phyloP scores from a whole-genome alignment of 1,140 invertebrate genomes.

The Lethocerus indicus region DNA sequence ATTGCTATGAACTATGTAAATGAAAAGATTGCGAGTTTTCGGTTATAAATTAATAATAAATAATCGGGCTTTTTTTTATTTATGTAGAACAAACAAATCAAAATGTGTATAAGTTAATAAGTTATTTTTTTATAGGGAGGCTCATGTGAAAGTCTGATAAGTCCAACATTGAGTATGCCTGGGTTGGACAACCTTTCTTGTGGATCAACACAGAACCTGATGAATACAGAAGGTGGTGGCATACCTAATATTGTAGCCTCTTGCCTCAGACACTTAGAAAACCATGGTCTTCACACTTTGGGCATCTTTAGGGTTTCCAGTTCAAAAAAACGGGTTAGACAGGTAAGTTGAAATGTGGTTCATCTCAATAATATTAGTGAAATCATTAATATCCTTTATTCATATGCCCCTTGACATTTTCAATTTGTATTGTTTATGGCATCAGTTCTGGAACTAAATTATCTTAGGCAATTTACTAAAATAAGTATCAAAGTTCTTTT shows the following conservation, averaged over 20 bases:
- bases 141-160: conserved; percentile 43
- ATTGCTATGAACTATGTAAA: no score
- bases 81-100: no score
- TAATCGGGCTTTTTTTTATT: conserved; percentile 1
- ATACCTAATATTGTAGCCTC: conserved; percentile 56
- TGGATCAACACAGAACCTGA: conserved; percentile 20
- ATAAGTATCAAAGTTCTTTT: no score
- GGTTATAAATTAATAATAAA: background rate
- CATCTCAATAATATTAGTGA: no score
- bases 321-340: conserved; percentile 77
- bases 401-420: no score
- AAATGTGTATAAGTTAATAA: conserved; percentile 1
- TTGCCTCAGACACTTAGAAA: conserved; percentile 65
- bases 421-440: no score
- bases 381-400: no score
- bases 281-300: conserved; percentile 59
- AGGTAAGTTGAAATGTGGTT: conserved; percentile 37
- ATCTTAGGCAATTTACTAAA: no score
- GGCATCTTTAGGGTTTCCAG: conserved; percentile 81
- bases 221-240: conserved; percentile 24
- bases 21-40: no score
- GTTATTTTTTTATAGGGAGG: conserved; percentile 32
- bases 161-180: conserved; percentile 33
- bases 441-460: no score
- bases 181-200: conserved; percentile 29